Base-by-base conservation (phyloP, 1,140 invertebrate genomes). In the Drosophila lowei region DNA sequence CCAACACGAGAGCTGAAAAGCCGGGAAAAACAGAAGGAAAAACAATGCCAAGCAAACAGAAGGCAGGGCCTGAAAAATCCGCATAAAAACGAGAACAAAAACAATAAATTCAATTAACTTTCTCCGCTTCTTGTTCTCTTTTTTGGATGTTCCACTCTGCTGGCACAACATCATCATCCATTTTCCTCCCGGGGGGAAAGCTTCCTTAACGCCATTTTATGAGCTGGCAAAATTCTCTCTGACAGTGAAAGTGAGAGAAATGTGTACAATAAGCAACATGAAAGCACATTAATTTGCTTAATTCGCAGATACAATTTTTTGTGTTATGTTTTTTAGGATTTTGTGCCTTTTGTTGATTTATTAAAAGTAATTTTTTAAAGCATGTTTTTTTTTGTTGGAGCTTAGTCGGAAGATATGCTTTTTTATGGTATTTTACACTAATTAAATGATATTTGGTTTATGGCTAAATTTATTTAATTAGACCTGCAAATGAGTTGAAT, bases 61-160 rank as follows among this genome's bases (percentile, higher is more conserved):
- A 30, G 53, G 54, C 46, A 44, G 53, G 57, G 60, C 21, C 50
- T 34, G 59, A 9, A 63, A 62, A 73, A 63, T 44, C 23, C 15
- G 50, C 23, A 60, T 38, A 54, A 71, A 55, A 54, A 55, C 55
- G 43, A 25, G n/a, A 50, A 46, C 43, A 49, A 49, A 66, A 75
- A 75, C 71, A 74, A 75, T 75, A 75, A 75, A 75, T 75, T 75
- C 72, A 75, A 75, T 75, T 75, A 75, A 75, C 72, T 75, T 75
- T 42, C 55, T n/a, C 34, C 28, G 2, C 47, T 42, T 48, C 34
- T 49, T 49, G 53, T 59, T 50, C 18, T 15, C 25, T 18, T 48
- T n/a, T 55, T 11, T 38, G 30, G 62, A 28, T 46, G 41, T 67
- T 67, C 41, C 25, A 53, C 62, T 68, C 44, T 34, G 66, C 42